A percentile compares a stretch with the other conserved stretches of the same genome.
Evolutionary conservation across 2,888 invertebrate species (phyloP).

Genomic region (Watsonalla cultraria): DNA sequence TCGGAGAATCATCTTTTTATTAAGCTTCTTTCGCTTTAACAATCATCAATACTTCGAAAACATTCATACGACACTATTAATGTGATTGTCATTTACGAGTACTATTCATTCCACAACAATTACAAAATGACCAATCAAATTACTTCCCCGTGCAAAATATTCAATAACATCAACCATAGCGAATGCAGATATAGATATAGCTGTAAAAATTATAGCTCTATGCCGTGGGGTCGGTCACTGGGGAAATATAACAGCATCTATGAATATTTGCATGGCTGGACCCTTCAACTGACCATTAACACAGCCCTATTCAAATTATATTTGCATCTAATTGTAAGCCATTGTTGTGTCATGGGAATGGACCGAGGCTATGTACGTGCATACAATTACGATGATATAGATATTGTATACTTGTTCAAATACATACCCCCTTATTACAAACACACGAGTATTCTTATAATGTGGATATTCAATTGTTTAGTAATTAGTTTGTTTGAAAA

Average conservation of each 20-base stretch:
- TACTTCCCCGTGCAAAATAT: too few species aligned
- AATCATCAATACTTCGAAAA: too few species aligned
- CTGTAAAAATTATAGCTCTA: constrained; percentile 47
- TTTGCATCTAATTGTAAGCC: constrained; percentile 73
- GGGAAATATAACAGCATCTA: constrained; percentile 62
- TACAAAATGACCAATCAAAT: too few species aligned
- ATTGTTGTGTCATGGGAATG: constrained; percentile 69
- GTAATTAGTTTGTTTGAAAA: too few species aligned
- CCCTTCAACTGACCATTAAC: constrained; percentile 54
- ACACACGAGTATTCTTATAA: neutral
- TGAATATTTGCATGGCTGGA: constrained; percentile 59
- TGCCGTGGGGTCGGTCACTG: constrained; percentile 50
- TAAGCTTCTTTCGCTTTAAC: too few species aligned
- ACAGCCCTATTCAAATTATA: constrained; percentile 56
- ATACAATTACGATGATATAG: constrained; percentile 10
- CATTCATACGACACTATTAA: too few species aligned
- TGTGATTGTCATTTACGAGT: too few species aligned
- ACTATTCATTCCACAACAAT: too few species aligned
- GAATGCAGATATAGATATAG: neutral
- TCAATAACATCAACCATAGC: neutral
- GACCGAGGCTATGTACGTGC: constrained; percentile 18
- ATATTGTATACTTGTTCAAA: constrained; percentile 6
- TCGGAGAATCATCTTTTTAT: too few species aligned
- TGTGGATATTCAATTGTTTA: too few species aligned
- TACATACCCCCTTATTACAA: neutral